A percentile compares a stretch with the other conserved stretches of the same genome.
phyloP scores from a whole-genome alignment of 1,140 invertebrate species.

The Sitophilus oryzae region DNA sequence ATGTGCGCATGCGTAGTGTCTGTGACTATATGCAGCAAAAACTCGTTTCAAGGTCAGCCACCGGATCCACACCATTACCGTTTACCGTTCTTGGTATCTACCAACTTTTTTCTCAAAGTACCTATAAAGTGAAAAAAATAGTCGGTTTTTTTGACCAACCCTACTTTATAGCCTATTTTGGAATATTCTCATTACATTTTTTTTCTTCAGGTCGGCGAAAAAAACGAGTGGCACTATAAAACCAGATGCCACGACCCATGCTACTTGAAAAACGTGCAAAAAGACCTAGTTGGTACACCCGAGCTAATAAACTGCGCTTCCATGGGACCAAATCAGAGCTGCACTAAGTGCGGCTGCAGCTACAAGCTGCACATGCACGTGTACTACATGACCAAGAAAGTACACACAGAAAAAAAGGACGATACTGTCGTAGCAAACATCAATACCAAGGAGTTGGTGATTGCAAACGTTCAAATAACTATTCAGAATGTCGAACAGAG shows the following conservation, averaged over 20 bases:
- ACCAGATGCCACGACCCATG: constrained; percentile 38
- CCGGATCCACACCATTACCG: no score
- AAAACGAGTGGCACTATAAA: constrained; percentile 36
- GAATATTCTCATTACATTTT: constrained; percentile 6
- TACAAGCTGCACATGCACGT: constrained; percentile 35
- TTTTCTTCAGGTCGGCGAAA: constrained; percentile 31
- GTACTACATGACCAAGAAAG: constrained; percentile 31
- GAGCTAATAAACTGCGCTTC: constrained; percentile 34
- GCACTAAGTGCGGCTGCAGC: constrained; percentile 31
- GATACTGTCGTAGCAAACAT: constrained; percentile 22
- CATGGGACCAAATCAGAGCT: constrained; percentile 29
- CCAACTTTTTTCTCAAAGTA: no score
- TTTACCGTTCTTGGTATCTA: no score
- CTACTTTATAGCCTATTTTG: no score
- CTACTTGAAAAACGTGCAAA: constrained; percentile 32
- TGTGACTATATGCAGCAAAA: no score
- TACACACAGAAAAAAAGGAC: constrained; percentile 23
- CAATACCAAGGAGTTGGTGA: constrained; percentile 19
- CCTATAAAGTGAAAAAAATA: no score
- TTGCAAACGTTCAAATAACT: constrained; percentile 20
- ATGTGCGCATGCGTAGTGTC: no score
- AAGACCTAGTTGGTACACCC: constrained; percentile 32
- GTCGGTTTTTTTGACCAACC: no score
- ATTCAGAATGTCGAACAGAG: constrained; percentile 20
- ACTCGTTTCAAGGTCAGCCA: no score